Conservation (phyloP, 30 jellyfish, hydroid and myxozoan genomes). For the Sanderia malayensis region DNA sequence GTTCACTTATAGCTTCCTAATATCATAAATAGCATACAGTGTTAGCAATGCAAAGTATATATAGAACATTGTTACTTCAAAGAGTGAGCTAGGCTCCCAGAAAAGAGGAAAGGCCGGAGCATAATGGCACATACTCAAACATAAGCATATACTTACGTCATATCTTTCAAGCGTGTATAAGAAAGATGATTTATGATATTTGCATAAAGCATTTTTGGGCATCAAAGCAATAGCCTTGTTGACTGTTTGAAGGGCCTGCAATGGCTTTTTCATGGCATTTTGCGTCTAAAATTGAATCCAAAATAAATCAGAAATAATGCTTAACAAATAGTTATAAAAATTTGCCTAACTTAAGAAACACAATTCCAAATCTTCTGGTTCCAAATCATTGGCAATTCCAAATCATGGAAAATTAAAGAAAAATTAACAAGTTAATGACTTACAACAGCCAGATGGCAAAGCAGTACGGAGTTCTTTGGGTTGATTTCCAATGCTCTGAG, state of each 20-base stretch:
- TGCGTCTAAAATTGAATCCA: constrained; percentile 68
- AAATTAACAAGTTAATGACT: constrained; percentile 4
- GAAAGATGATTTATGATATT: constrained; percentile 88
- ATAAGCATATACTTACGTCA: constrained; percentile 77
- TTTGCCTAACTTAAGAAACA: too few relatives aligned
- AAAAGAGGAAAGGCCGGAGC: too few relatives aligned
- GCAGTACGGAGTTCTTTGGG: constrained; percentile 85
- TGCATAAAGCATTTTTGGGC: constrained; percentile 86
- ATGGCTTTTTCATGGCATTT: constrained; percentile 70
- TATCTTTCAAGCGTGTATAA: constrained; percentile 62
- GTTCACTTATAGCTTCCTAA: constrained; percentile 82
- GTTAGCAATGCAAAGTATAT: too few relatives aligned
- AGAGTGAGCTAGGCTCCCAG: background rate
- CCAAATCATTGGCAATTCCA: too few relatives aligned
- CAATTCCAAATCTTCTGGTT: too few relatives aligned
- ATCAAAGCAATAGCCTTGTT: constrained; percentile 69
- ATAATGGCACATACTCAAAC: too few relatives aligned
- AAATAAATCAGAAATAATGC: too few relatives aligned
- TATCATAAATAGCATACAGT: background rate
- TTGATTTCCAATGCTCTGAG: constrained; percentile 85
- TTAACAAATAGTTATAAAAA: too few relatives aligned
- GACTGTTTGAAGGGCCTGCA: constrained; percentile 74
- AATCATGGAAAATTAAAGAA: background rate
- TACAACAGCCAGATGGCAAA: constrained; percentile 98
- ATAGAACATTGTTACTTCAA: background rate